Evolutionary conservation across 1,140 invertebrate genomes (phyloP), one percentile per base, ranked within the genome.

Genomic region (Idris sp.): DNA sequence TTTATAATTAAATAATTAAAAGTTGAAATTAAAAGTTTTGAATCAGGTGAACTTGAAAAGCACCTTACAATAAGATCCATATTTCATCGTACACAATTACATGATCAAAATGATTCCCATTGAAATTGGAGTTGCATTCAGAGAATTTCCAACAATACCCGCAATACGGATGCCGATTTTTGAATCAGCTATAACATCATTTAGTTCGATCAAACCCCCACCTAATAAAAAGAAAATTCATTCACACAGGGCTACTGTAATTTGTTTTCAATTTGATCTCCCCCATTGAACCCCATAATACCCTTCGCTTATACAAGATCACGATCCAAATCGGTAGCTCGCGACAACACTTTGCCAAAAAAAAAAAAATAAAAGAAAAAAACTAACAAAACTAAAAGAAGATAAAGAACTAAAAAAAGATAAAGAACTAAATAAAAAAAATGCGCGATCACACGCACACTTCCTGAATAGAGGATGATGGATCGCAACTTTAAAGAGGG

Each of bases 301-400:
- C 65, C n/a, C 26, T 16, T 51, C 31, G 65, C 14, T 59, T 69
- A 53, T 61, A 71, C 67, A 61, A 14, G 67, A 71, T 71, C 67
- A 71, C 67, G 67, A 71, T 48, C 56, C 2, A 35, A 14, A 54
- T 61, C 38, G 15, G 11, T 18, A 10, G 18, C 35, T 15, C 36
- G 26, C 18, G 67, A 31, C 67, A 61, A 71, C 54, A 38, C 25
- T 71, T 61, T 19, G 67, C 67, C 15, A 43, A 18, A n/a, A n/a
- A n/a, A n/a, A n/a, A n/a, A n/a, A n/a, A n/a, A n/a, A n/a, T n/a
- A n/a, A n/a, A n/a, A n/a, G n/a, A n/a, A n/a, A n/a, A n/a, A n/a
- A n/a, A n/a, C n/a, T n/a, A n/a, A n/a, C n/a, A n/a, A n/a, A n/a
- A n/a, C n/a, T n/a, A n/a, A n/a, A n/a, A n/a, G n/a, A n/a, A n/a